Percentiles rank a stretch among this genome's conserved stretches.
phyloP scores from a whole-genome alignment of 1,140 invertebrate genomes.

The Rhizoglyphus robini region DNA sequence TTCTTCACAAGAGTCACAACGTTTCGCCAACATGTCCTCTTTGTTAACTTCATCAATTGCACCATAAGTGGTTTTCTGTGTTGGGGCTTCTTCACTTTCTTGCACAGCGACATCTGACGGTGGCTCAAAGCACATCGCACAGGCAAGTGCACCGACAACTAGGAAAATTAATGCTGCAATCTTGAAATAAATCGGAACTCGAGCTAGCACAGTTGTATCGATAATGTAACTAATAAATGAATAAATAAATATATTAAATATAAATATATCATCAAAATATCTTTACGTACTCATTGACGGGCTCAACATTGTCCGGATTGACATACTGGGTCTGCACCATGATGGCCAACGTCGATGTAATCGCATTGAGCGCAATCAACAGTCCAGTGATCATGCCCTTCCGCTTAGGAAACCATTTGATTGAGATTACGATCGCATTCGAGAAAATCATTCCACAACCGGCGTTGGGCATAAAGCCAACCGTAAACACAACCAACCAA shows the following conservation, averaged over 20 bases:
- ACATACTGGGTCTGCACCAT: conserved; percentile 36
- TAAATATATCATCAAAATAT: neutral
- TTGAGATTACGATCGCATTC: conserved; percentile 1
- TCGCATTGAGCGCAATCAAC: conserved; percentile 35
- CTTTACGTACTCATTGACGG: conserved; percentile 23
- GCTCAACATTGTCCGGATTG: conserved; percentile 35
- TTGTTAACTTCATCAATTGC: neutral
- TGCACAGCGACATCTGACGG: neutral
- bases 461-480: conserved; percentile 3
- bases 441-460: conserved; percentile 15
- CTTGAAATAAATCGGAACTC: conserved; percentile 29
- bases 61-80: neutral
- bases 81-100: neutral
- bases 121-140: neutral
- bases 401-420: conserved; percentile 36
- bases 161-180: neutral
- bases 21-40: neutral
- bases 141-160: neutral
- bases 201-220: conserved; percentile 30
- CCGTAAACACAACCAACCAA: neutral
- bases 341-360: conserved; percentile 36
- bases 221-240: conserved; percentile 35
- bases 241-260: neutral
- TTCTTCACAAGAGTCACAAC: no score
- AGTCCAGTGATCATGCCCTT: conserved; percentile 35